Conservation (phyloP, 1,140 invertebrate genomes). For the Drosophila pseudoananassae region DNA sequence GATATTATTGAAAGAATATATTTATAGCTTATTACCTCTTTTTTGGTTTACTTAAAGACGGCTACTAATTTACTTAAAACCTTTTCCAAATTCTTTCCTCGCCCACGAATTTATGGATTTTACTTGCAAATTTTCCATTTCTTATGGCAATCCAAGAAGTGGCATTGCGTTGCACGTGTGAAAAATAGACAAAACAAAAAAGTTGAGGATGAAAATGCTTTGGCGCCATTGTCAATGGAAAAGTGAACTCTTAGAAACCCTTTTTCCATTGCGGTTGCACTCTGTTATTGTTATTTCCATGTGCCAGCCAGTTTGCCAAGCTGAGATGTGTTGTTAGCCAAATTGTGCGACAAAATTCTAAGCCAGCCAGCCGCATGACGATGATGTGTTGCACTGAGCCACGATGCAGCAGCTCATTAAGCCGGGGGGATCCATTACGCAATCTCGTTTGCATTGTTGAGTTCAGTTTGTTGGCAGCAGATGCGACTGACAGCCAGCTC, state of each 20-base stretch:
- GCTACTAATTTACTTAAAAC: neutral
- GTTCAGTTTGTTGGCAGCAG: constrained; percentile 32
- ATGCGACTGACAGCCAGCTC: constrained; percentile 30
- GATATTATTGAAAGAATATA: no score
- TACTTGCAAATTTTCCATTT: constrained; percentile 28
- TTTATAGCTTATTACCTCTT: no score
- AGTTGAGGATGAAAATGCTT: neutral
- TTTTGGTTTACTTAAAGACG: no score
- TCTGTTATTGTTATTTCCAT: constrained; percentile 31
- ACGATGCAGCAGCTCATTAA: constrained; percentile 65
- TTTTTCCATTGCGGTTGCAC: constrained; percentile 17
- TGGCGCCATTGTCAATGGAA: constrained; percentile 44
- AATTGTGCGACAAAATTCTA: constrained; percentile 77
- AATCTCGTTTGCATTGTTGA: constrained; percentile 62
- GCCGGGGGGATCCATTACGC: constrained; percentile 54
- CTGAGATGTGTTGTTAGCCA: constrained; percentile 46
- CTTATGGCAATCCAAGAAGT: constrained; percentile 3
- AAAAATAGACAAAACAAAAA: constrained; percentile 26
- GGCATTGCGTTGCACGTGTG: constrained; percentile 38
- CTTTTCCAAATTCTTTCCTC: constrained; percentile 1
- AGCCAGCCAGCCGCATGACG: constrained; percentile 55
- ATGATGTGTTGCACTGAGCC: constrained; percentile 55
- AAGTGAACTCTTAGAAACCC: constrained; percentile 5
- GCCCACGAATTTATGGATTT: constrained; percentile 4
- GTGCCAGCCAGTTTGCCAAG: neutral